Evolutionary conservation across 2,888 invertebrate genomes (phyloP).

Genomic region (Orthonychiurus folsomi): DNA sequence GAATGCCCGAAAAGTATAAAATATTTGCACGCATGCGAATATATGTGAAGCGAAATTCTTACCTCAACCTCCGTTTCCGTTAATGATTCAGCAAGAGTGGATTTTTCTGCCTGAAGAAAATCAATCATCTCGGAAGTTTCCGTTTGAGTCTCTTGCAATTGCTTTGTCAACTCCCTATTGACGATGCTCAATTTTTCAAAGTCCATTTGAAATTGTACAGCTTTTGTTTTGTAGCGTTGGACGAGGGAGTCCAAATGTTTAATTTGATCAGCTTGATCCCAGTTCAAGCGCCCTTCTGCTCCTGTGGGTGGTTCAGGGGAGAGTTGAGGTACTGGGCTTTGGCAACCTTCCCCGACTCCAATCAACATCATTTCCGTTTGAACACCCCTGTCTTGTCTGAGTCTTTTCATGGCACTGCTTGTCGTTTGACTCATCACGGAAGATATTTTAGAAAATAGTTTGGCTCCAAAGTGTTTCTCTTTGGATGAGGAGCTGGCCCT

Average conservation of each 20-base stretch:
- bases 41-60: constrained; percentile 25
- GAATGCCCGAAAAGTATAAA: too few relatives aligned
- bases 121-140: constrained; percentile 78
- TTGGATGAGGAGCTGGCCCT: constrained; percentile 11
- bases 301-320: neutral
- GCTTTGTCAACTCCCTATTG: constrained; percentile 56
- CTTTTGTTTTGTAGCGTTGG: constrained; percentile 30
- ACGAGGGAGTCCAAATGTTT: constrained; percentile 30
- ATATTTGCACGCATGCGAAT: too few relatives aligned
- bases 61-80: constrained; percentile 65
- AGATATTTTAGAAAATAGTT: constrained; percentile 38
- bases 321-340: constrained; percentile 5
- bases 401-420: constrained; percentile 37
- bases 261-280: constrained; percentile 29
- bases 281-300: neutral
- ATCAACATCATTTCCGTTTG: constrained; percentile 27
- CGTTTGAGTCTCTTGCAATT: constrained; percentile 66
- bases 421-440: constrained; percentile 37
- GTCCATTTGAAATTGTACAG: constrained; percentile 32
- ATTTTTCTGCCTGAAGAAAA: constrained; percentile 76
- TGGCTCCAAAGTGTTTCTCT: constrained; percentile 29
- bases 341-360: neutral
- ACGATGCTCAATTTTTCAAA: constrained; percentile 47
- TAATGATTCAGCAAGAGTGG: constrained; percentile 66
- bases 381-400: constrained; percentile 32